Conservation (phyloP, 2,797 vertebrate species). For the Premnoplex brunnescens region DNA sequence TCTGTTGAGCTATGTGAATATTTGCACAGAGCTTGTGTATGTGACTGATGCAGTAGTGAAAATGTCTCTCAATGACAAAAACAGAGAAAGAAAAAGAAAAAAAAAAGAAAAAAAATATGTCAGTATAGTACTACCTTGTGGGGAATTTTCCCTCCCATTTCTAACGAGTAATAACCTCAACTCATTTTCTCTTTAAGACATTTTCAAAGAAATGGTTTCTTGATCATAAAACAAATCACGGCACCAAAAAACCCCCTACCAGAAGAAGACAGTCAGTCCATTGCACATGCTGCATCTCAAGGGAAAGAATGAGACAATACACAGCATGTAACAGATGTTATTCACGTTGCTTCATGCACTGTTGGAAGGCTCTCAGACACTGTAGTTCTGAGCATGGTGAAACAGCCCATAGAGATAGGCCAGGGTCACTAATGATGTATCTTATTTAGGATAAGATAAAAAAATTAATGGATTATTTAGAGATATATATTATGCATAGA, state of each 20-base stretch:
- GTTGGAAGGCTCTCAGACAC: neutral
- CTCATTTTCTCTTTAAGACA: neutral
- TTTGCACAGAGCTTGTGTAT: neutral
- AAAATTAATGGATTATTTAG: neutral
- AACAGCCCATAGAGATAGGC: neutral
- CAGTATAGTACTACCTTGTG: neutral
- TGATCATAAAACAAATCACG: neutral
- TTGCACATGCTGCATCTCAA: constrained; percentile 17
- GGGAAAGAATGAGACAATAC: constrained; percentile 36
- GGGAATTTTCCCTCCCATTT: neutral
- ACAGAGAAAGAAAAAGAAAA: neutral
- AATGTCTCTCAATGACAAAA: neutral
- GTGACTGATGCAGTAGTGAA: neutral
- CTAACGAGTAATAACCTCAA: neutral
- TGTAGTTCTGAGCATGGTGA: neutral
- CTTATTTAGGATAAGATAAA: neutral
- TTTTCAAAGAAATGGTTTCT: neutral
- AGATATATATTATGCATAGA: neutral
- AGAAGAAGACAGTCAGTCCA: neutral
- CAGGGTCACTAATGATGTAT: neutral
- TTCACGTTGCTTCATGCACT: neutral
- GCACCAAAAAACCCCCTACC: neutral
- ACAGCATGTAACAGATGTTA: constrained; percentile 20
- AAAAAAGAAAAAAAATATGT: neutral
- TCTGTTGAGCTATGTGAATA: neutral